A percentile compares a stretch with the other conserved stretches of the same genome.
These are phyloP conservation scores for Acestrorhynchus altus DNA, from an alignment of 2,797 vertebrate species.

Conservation along the genomic window DNA sequence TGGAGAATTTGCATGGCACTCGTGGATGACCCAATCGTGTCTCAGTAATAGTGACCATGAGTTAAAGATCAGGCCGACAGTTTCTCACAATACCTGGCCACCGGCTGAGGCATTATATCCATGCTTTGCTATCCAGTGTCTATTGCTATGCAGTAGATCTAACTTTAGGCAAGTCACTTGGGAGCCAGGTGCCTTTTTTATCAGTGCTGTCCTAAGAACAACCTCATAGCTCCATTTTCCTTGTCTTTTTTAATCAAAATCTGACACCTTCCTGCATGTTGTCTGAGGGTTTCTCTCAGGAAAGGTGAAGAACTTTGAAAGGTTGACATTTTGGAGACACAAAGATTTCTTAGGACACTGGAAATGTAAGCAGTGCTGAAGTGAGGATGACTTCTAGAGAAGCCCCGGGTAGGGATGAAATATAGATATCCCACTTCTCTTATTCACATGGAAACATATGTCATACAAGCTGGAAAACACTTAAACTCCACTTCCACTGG, in stretches of 20 bases:
- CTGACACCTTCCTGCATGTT: not conserved
- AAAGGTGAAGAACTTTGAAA: not conserved
- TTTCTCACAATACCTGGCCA: not conserved
- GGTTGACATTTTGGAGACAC: not conserved
- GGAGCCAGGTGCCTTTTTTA: constrained; percentile 9
- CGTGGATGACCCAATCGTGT: no score
- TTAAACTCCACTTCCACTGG: not conserved
- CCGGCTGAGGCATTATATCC: not conserved
- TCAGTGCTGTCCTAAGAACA: not conserved
- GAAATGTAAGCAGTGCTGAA: not conserved
- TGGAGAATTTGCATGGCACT: not conserved
- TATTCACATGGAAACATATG: not conserved
- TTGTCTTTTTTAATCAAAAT: not conserved
- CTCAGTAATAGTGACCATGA: not conserved
- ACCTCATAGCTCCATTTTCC: not conserved
- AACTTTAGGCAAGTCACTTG: not conserved
- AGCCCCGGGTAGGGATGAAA: not conserved
- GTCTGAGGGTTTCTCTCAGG: not conserved
- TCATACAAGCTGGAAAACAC: not conserved
- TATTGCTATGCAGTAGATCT: constrained; percentile 4
- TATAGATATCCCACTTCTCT: not conserved
- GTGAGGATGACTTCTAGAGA: not conserved
- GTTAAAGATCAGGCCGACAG: not conserved
- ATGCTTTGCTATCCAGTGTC: not conserved
- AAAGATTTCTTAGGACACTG: not conserved